Evolutionary conservation across 2,113 vertebrate genomes (phyloP).

Genomic region (Axis porcinus): DNA sequence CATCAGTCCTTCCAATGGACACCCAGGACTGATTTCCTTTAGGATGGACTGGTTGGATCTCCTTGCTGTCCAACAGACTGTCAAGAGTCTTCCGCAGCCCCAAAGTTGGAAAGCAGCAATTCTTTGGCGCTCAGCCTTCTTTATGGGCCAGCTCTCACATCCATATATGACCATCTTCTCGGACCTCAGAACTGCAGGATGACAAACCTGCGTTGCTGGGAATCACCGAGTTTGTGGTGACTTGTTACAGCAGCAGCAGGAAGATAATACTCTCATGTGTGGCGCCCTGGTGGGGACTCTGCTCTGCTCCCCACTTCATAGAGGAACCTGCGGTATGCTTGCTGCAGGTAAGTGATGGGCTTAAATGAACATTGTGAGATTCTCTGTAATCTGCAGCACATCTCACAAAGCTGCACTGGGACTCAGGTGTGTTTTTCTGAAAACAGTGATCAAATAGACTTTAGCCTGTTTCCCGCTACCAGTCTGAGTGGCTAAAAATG

Average conservation of each 20-base stretch:
- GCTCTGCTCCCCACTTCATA: neutral
- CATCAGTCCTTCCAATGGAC: neutral
- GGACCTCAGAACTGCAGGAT: neutral
- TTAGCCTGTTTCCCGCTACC: neutral
- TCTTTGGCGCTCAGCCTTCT: rapidly evolving
- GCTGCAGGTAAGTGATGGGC: no score
- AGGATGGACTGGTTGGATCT: neutral
- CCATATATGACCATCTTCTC: neutral
- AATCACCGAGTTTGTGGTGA: rapidly evolving
- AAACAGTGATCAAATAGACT: neutral
- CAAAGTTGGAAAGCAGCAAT: neutral
- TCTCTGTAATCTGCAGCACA: neutral
- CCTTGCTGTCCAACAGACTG: neutral
- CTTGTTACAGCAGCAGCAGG: neutral
- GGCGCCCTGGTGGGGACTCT: neutral
- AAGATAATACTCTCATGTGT: rapidly evolving
- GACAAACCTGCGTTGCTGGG: neutral
- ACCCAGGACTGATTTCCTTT: neutral
- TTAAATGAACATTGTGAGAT: neutral
- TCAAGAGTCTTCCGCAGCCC: neutral
- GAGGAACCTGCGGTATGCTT: neutral
- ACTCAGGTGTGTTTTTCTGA: neutral
- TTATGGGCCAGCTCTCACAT: neutral
- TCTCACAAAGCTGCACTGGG: neutral
- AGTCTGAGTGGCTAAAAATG: neutral